Evolutionary conservation across 2,888 invertebrate genomes (phyloP), one percentile per base, ranked within the genome.

Genomic region (Resseliella maxima): DNA sequence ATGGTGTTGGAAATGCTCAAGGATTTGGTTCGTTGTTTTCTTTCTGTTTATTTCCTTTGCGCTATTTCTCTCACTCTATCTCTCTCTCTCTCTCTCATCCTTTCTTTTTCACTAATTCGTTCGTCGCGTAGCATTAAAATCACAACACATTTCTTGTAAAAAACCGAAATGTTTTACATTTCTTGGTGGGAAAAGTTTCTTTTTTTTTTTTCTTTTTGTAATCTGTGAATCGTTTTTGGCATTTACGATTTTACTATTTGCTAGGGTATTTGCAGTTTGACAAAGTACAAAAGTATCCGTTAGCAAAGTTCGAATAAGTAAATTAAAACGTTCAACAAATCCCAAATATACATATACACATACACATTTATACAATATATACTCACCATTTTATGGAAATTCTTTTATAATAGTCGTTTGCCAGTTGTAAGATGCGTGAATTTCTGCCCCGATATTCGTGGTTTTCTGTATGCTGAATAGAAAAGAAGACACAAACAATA

Each of bases 351-450:
- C 3, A 59, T 18, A 50, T n/a, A n/a, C n/a, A n/a, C n/a, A n/a
- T n/a, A n/a, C n/a, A n/a, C n/a, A n/a, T n/a, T n/a, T n/a, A n/a
- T n/a, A n/a, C n/a, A n/a, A n/a, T n/a, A n/a, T n/a, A 59, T 31
- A 72, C 72, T 12, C 31, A 72, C 72, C 72, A 72, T 72, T 72
- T 72, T 72, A 72, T 72, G 72, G 72, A 15, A 31, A 31, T 31
- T 3, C 31, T 31, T 72, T 35, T 31, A 31, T 31, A 72, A 15
- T 35, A 72, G 72, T 31, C 72, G 31, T 72, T 15, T 35, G 3
- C 31, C 31, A 72, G 31, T 31, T 31, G 72, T 24, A 10, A n/a
- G 15, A 72, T 31, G 31, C 72, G 35, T 72, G 31, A 35, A 35
- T 31, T 31, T 72, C 12, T 2, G 27, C 3, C 59, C 3, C 27